Base-by-base conservation (phyloP, 2,797 vertebrate genomes). In the Pseudochromis fuscus region DNA sequence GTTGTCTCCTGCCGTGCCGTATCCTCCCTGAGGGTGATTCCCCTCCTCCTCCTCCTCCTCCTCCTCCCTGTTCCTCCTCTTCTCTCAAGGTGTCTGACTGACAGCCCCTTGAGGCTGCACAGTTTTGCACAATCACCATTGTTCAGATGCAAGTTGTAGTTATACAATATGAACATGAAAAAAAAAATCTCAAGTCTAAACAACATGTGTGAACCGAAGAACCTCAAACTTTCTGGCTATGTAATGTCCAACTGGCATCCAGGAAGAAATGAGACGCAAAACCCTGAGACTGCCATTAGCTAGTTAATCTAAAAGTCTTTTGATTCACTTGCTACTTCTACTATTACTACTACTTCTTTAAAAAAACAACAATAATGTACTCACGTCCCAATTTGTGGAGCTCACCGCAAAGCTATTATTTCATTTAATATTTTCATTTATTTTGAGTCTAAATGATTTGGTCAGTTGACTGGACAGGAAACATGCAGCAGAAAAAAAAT, bases 1-100 rank as follows among this genome's bases (percentile, higher is more conserved):
- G 90, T 86, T 86, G 84, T 75, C 89, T 89, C 84, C 87, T 88
- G 85, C 81, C 71, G 76, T 62, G 79, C 73, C 48, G 55, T 82
- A 85, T 87, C 85, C 81, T 88, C 83, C 81, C 79, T 45, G 51
- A 84, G 83, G 79, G 71, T 73, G 72, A 83, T 77, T 78, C 79
- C 83, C 77, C 72, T 82, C 60, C 77, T 83, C 67, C 74, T 70
- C 57, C 37, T 81, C 19, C 40, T 72, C 55, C 51, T 64, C 28
- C 24, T 63, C 62, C n/a, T n/a, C 60, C 38, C 7, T 8, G 40
- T 51, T 84, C 21, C 42, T 71, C 53, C 53, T 60, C 24, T 30
- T 65, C 64, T 60, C 57, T 77, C 42, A 73, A 71, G 75, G 46
- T 42, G 11, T 64, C 61, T 85, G 81, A 90, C 62, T 86, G 85